phyloP scores from a whole-genome alignment of 2,113 vertebrate species.

The Cephalopholis sonnerati region DNA sequence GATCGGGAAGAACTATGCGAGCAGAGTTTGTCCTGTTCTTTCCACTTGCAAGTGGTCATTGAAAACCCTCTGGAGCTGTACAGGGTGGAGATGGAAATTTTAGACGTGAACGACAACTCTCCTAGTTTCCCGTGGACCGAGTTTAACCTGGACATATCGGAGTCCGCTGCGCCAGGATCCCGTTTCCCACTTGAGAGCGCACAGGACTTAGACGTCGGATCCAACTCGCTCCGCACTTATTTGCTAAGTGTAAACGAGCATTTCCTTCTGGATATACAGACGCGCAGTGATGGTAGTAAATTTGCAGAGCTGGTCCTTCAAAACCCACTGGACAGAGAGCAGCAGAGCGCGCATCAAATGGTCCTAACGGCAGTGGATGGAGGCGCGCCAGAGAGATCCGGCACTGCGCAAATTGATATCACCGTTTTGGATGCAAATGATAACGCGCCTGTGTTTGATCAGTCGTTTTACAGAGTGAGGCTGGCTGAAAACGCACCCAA shows the following conservation, averaged over 20 bases:
- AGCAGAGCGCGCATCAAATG: conserved; percentile 80
- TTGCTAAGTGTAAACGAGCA: conserved; percentile 81
- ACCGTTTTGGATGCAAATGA: conserved; percentile 82
- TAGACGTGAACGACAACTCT: conserved; percentile 81
- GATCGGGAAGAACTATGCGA: conserved; percentile 82
- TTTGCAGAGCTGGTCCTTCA: conserved; percentile 80
- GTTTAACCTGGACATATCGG: conserved; percentile 82
- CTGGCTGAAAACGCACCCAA: conserved; percentile 80
- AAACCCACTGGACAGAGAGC: conserved; percentile 77
- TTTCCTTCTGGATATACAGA: conserved; percentile 81
- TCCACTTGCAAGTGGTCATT: conserved; percentile 82
- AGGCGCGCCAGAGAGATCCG: conserved; percentile 78
- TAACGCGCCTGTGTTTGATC: conserved; percentile 83
- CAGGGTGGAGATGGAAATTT: conserved; percentile 79
- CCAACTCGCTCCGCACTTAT: conserved; percentile 80
- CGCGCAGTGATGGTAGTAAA: conserved; percentile 81
- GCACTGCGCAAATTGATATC: conserved; percentile 80
- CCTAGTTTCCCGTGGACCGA: conserved; percentile 81
- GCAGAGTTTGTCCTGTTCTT: conserved; percentile 80
- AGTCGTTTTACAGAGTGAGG: conserved; percentile 80
- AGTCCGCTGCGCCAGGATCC: conserved; percentile 79
- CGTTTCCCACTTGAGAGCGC: conserved; percentile 83
- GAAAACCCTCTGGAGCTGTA: conserved; percentile 82
- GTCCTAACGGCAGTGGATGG: conserved; percentile 82
- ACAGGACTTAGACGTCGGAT: conserved; percentile 79